Percentiles rank a stretch among this genome's conserved stretches.
phyloP scores from a whole-genome alignment of 2,888 invertebrate species.

The Liopterus haemorrhoidalis region DNA sequence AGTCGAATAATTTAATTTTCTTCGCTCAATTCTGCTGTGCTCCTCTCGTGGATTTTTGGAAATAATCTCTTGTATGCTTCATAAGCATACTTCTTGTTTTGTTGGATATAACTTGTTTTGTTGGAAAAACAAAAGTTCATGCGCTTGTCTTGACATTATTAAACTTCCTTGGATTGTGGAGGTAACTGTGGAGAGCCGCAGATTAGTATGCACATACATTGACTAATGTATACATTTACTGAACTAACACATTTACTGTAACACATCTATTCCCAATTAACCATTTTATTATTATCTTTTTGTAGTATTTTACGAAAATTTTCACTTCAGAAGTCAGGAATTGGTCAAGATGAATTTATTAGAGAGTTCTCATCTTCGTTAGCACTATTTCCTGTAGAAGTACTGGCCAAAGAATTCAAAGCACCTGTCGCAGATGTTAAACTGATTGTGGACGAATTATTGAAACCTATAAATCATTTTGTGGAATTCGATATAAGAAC shows the following conservation, averaged over 20 bases:
- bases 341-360: conserved; percentile 46
- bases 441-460: conserved; percentile 68
- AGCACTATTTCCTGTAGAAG: conserved; percentile 35
- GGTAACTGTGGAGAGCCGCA: too few relatives aligned
- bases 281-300: conserved; percentile 9
- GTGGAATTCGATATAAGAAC: conserved; percentile 75
- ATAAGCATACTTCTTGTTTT: too few relatives aligned
- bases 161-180: too few relatives aligned
- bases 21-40: too few relatives aligned
- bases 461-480: conserved; percentile 55
- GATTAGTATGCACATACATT: too few relatives aligned
- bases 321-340: conserved; percentile 40
- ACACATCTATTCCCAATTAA: neutral
- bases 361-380: conserved; percentile 38
- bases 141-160: too few relatives aligned
- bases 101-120: too few relatives aligned
- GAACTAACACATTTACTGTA: neutral
- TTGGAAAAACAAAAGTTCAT: too few relatives aligned
- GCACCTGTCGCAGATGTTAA: conserved; percentile 59
- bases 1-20: too few relatives aligned
- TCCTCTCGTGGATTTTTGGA: too few relatives aligned
- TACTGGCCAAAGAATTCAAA: conserved; percentile 50
- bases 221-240: too few relatives aligned
- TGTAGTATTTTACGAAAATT: conserved; percentile 43
- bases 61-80: too few relatives aligned